These are phyloP conservation scores for Mythimna ferrago DNA, from an alignment of 2,888 invertebrate species.

Conservation along the genomic window DNA sequence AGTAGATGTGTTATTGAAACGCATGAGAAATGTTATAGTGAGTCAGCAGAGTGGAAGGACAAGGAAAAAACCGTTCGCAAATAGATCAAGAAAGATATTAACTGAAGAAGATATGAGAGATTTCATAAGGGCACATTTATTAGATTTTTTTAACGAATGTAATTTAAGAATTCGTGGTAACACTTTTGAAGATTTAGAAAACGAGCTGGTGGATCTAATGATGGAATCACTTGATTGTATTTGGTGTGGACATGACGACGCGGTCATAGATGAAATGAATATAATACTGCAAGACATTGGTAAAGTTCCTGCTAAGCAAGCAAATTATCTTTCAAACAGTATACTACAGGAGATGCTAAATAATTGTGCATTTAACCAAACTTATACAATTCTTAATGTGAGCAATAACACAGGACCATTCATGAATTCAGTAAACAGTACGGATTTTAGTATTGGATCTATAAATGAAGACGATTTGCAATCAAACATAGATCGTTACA, in stretches of 20 bases:
- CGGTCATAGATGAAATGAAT: constrained; percentile 68
- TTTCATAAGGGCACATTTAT: constrained; percentile 68
- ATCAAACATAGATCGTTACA: constrained; percentile 65
- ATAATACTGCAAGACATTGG: constrained; percentile 65
- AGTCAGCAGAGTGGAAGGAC: constrained; percentile 17
- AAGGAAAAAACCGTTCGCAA: constrained; percentile 11
- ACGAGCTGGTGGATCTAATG: constrained; percentile 71
- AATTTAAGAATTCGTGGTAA: constrained; percentile 57
- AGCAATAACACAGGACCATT: constrained; percentile 54
- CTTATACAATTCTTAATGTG: constrained; percentile 66
- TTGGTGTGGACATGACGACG: constrained; percentile 56
- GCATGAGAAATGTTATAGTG: constrained; percentile 52
- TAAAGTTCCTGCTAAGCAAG: constrained; percentile 67
- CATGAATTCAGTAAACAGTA: constrained; percentile 30
- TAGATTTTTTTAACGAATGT: constrained; percentile 63
- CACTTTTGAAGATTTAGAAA: constrained; percentile 66
- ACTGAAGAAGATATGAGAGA: constrained; percentile 70
- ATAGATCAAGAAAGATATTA: constrained; percentile 54
- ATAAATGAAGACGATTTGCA: constrained; percentile 63
- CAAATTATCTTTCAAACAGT: constrained; percentile 65
- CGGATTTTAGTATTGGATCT: constrained; percentile 46
- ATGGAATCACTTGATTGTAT: constrained; percentile 69
- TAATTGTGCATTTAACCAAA: constrained; percentile 52
- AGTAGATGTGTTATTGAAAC: constrained; percentile 69
- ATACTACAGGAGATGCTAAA: constrained; percentile 59